Evolutionary conservation across 2,888 invertebrate species (phyloP).

Genomic region (Polyommatus icarus): DNA sequence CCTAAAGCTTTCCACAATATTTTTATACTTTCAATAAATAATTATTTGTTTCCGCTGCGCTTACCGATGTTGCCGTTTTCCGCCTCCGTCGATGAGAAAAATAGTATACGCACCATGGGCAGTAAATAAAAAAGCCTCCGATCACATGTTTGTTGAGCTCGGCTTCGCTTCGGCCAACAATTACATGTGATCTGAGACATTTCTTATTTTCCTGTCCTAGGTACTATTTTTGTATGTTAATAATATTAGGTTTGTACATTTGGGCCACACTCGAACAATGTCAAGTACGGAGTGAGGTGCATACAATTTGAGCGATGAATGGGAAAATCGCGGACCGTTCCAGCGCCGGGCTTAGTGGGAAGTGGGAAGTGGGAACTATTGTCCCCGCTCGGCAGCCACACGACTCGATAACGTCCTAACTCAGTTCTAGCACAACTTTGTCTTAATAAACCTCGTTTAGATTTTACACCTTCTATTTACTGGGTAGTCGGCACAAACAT

Average conservation of each 20-base stretch:
- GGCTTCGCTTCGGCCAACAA: too few species aligned
- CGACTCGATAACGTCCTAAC: conserved; percentile 8
- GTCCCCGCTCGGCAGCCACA: conserved; percentile 2
- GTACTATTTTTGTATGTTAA: not conserved
- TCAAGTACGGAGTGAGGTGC: conserved; percentile 41
- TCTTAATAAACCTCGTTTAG: not conserved
- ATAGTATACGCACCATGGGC: too few species aligned
- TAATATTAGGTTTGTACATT: not conserved
- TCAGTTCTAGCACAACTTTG: not conserved
- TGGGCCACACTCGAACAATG: conserved; percentile 35
- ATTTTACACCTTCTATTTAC: not conserved
- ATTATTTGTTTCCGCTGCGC: too few species aligned
- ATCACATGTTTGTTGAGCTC: too few species aligned
- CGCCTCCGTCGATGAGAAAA: too few species aligned
- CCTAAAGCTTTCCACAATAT: too few species aligned
- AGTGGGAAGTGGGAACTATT: conserved; percentile 25
- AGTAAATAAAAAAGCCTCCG: too few species aligned
- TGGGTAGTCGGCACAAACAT: not conserved
- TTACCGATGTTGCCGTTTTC: too few species aligned
- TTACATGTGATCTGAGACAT: too few species aligned
- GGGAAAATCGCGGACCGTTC: conserved; percentile 49
- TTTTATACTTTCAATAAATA: too few species aligned
- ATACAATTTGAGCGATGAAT: conserved; percentile 54
- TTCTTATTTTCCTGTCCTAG: too few species aligned
- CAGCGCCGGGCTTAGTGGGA: conserved; percentile 26